Evolutionary conservation across 2,888 invertebrate species (phyloP), one percentile per base, ranked within the genome.

Genomic region (Stegophylla sp.): DNA sequence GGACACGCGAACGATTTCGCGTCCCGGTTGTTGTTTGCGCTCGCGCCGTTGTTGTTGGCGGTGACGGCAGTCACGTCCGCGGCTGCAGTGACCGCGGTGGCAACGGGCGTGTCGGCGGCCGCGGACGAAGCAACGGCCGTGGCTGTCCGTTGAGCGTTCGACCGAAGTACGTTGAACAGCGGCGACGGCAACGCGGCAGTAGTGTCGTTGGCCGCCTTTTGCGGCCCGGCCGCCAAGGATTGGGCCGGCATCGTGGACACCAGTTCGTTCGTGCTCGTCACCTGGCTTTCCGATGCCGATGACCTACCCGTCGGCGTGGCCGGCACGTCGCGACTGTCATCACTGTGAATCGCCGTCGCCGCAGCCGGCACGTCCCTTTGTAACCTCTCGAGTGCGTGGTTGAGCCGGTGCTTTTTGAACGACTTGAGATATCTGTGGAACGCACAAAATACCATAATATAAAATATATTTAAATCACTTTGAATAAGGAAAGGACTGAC

Each of bases 391-490:
- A 95, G 87, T 0, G 94, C 94, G 86, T 95, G 95, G 85, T 95
- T 95, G 81, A 95, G 89, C 34, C 95, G 90, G 86, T 95, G 95
- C 86, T 95, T 95, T 86, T 94, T 94, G 87, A 95, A 95, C 0
- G 94, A 95, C 85, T 95, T 95, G 71, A 95, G 89, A 86, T 95
- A 95, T 83, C 94, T 79, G 34, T 5, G 53, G 48, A 28, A 67
- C 13, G 41, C 48, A 74, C 13, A 12, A 43, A 43, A 43, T 43
- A 43, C 7, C 7, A 43, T n/a, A 43, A 43, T 43, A 43, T 9
- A 43, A 43, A 43, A 43, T 43, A 43, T 43, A 43, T 43, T 43
- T 10, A 10, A 43, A 43, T 43, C 4, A 10, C 4, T 43, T 43
- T 43, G 43, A 10, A 10, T 9, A 43, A 43, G 10, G 10, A 43